These are phyloP conservation scores for Sipha flava DNA, from an alignment of 1,140 invertebrate species.

Conservation along the genomic window DNA sequence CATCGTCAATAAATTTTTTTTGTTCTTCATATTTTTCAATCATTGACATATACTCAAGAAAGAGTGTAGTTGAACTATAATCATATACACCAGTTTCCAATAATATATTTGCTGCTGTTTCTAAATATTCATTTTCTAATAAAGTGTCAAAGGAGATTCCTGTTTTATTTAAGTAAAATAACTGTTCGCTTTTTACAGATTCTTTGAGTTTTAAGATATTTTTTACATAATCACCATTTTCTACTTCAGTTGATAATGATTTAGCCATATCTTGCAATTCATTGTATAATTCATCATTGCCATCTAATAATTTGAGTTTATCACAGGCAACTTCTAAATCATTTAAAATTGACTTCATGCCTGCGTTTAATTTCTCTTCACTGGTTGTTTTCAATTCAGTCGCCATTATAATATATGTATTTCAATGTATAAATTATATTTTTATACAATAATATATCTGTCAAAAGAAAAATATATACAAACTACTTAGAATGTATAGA, in stretches of 20 bases:
- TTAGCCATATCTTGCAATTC: neutral
- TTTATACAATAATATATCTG: neutral
- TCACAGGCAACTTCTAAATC: neutral
- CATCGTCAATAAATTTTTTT: neutral
- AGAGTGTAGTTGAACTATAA: neutral
- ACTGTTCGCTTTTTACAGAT: neutral
- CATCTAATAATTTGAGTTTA: neutral
- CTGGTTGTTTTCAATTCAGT: neutral
- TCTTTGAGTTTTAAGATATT: neutral
- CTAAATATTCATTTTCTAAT: neutral
- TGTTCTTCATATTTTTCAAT: neutral
- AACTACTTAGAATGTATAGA: neutral
- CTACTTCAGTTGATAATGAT: neutral
- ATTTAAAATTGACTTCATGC: neutral
- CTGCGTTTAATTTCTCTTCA: neutral
- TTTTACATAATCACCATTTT: neutral
- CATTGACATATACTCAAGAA: slow-evolving; percentile 9
- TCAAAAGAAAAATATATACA: neutral
- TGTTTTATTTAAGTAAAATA: neutral
- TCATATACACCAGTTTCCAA: neutral
- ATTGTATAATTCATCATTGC: neutral
- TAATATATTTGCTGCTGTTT: neutral
- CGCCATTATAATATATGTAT: neutral
- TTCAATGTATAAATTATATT: neutral
- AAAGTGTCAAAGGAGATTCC: neutral